Base-by-base conservation (phyloP, 2,113 vertebrate species). In the Nothobranchius kuhntae region DNA sequence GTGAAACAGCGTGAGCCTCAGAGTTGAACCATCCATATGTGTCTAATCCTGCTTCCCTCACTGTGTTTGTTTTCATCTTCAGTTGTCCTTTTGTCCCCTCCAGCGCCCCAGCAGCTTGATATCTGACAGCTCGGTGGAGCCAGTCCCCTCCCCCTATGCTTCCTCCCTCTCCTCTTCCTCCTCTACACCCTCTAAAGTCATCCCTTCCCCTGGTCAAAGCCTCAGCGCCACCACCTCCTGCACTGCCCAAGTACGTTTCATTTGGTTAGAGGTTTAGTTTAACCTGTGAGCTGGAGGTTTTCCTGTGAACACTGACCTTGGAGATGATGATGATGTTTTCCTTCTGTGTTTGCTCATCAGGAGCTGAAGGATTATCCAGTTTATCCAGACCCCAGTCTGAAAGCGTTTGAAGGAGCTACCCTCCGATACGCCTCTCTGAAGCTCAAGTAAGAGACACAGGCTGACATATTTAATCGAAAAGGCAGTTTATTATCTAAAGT, bases 401-500 rank as follows among this genome's bases (percentile, higher is more conserved):
- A 98, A 87, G 96, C 96, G 35, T 98, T 97, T 81, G 95, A 97
- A 91, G 96, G 95, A 75, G 96, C 96, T 2, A 98, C 96, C 0
- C 89, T 98, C 9, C 96, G 96, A 71, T 98, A 98, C 56, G 96
- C 96, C 21, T 97, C 96, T 56, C 83, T 98, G 82, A 98, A 96
- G 76, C 94, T 98, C 84, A 95, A 95, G 96, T 96, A 94, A 83
- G 66, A 1, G 15, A 54, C 6, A 44, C n/a, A 57, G 1, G 36
- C 30, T 17, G 53, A 56, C 10, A n/a, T 2, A 9, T 30, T 30
- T 8, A 30, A 11, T 38, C 12, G 21, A 58, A 7, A 61, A 14
- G 17, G 7, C 15, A 30, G 12, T 21, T 2, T 13, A 10, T 6
- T 7, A 4, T n/a, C 1, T 36, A 1, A 30, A 30, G 30, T 30